Evolutionary conservation across 2,888 invertebrate species (phyloP), one percentile per base, ranked within the genome.

Genomic region (Gandaritis pyraliata): DNA sequence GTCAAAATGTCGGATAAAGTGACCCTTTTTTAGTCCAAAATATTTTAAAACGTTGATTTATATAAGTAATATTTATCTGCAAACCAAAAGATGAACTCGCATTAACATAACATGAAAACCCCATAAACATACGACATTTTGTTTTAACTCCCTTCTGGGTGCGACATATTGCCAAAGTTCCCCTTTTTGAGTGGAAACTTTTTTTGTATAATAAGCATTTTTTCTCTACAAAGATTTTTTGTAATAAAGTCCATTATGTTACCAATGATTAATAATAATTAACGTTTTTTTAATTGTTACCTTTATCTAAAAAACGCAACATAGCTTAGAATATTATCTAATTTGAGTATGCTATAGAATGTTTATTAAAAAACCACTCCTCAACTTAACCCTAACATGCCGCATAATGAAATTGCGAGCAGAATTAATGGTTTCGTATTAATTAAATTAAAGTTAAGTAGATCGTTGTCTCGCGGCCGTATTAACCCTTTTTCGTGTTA

Each of bases 81-180:
- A 55, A 52, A 64, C 77, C 76, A 81, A 81, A 76, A 82, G 74
- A 75, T 75, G 74, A 74, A 74, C 71, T 71, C 76, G 72, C 85
- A 89, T 91, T 90, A 90, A 82, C 87, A 89, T 89, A 89, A 90
- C 90, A 91, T 76, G 89, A 71, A 83, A 90, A 90, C 83, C 84
- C 90, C 88, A 90, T 91, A 91, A 89, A 87, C 86, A 86, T 80
- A 85, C 85, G 86, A 87, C 89, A 86, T n/a, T 89, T 90, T 85
- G 79, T 87, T 88, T 84, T 82, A 85, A 80, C 86, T 83, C 89
- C 88, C 88, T 86, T 82, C 76, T 78, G 76, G 71, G 80, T 83
- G 76, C 73, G 79, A 76, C 76, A 79, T 77, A 80, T 82, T 82
- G 82, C 76, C 78, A 75, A 76, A 72, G 72, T 77, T 78, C 80